Evolutionary conservation across 2,888 invertebrate species (phyloP).

Genomic region (Himalopsyche japonica): DNA sequence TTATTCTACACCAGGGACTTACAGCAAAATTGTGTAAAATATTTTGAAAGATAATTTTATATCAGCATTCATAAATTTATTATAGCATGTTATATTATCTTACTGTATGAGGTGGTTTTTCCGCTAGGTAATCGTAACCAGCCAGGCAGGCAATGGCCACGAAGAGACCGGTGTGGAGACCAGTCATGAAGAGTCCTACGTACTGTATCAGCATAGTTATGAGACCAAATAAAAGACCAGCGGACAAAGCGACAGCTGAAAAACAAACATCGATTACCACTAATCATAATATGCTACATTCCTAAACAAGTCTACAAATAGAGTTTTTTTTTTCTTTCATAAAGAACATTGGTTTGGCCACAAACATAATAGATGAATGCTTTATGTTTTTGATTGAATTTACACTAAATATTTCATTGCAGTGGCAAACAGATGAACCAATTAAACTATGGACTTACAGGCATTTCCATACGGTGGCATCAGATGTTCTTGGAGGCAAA

Average conservation of each 20-base stretch:
- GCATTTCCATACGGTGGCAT: slow-evolving; percentile 77
- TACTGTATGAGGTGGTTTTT: slow-evolving; percentile 61
- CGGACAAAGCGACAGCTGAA: slow-evolving; percentile 70
- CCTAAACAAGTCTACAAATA: no score
- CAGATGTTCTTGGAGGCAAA: slow-evolving; percentile 79
- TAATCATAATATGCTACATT: no score
- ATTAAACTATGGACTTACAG: slow-evolving; percentile 52
- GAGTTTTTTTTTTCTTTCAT: no score
- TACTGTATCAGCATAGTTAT: slow-evolving; percentile 83
- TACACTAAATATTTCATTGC: neutral
- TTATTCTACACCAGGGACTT: no score
- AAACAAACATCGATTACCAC: slow-evolving; percentile 9
- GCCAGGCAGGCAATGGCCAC: slow-evolving; percentile 64
- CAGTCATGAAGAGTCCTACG: slow-evolving; percentile 80
- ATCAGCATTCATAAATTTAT: no score
- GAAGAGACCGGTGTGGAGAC: slow-evolving; percentile 74
- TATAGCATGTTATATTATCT: no score
- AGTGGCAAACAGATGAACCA: neutral
- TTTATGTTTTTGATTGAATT: no score
- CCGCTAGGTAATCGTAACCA: slow-evolving; percentile 63
- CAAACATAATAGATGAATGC: no score
- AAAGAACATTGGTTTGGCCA: no score
- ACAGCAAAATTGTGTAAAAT: no score
- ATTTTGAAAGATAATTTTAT: no score
- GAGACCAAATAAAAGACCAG: slow-evolving; percentile 75